Evolutionary conservation across 2,888 invertebrate genomes (phyloP), one percentile per base, ranked within the genome.

Genomic region (Chironomus tentans): DNA sequence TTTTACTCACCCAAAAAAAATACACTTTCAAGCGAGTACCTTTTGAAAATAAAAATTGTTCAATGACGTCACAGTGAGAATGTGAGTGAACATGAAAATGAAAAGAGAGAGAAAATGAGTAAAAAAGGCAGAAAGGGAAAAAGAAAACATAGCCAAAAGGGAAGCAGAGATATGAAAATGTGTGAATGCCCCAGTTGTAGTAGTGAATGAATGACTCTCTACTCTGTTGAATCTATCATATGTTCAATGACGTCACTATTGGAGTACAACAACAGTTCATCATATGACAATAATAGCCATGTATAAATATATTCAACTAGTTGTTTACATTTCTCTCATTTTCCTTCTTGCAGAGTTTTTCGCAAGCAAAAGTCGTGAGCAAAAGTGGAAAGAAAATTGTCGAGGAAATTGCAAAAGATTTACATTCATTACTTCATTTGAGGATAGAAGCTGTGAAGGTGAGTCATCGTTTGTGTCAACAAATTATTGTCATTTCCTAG

Each of bases 371-470:
- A 72, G 82, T 85, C 5, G 80, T 80, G 72, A 80, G 81, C 77
- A 80, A 83, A 74, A 85, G 86, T 78, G 83, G 86, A 5, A 78
- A 80, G 22, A 81, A 82, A 72, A 80, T 86, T 79, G 83, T 86
- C 22, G 80, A 82, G 77, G 84, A 86, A 68, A 84, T 85, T 80
- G 82, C 83, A n/a, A 80, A 82, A 47, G 84, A 85, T 72, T 83
- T 87, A 48, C 82, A 85, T 79, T 82, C 80, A 38, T 84, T 86
- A 82, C 82, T 85, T 79, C 82, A 83, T 47, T 81, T 83, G 78
- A 84, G 85, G 80, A 83, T 83, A 76, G 81, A 82, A 76, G 85
- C 85, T 15, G 82, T 86, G 24, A 82, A 81, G 81, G 85, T 85
- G 56, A 76, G n/a, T 68, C 3, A 24, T 28, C 21, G 2, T 24